Evolutionary conservation across 2,797 vertebrate species (phyloP).

Genomic region (Neopelma chrysocephalum): DNA sequence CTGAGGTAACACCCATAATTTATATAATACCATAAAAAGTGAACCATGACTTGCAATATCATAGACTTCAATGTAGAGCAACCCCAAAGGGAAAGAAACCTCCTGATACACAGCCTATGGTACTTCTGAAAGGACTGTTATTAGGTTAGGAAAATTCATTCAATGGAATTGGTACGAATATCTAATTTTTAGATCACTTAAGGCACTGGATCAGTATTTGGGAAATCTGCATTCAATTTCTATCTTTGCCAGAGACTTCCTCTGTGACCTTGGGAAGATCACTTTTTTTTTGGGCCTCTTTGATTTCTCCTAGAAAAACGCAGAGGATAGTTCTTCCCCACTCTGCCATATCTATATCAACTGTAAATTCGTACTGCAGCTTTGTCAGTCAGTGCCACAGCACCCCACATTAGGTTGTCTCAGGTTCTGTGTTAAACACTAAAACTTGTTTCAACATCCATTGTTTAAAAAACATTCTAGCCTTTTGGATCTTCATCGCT

Average conservation of each 20-base stretch:
- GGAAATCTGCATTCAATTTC: not conserved
- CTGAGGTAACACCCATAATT: not conserved
- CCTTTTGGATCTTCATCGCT: not conserved
- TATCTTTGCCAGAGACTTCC: not conserved
- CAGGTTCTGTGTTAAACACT: not conserved
- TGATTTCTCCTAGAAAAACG: not conserved
- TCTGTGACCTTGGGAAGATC: not conserved
- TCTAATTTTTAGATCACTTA: slow-evolving; percentile 1
- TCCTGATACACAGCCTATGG: not conserved
- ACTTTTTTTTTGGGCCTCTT: not conserved
- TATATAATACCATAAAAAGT: not conserved
- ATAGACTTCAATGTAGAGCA: not conserved
- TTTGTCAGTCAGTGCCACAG: not conserved
- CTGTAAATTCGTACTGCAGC: not conserved
- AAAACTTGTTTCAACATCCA: not conserved
- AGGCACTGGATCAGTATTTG: not conserved
- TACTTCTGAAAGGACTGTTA: not conserved
- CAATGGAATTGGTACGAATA: not conserved
- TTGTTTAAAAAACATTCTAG: not conserved
- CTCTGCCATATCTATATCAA: not conserved
- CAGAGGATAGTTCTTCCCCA: not conserved
- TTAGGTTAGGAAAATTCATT: slow-evolving; percentile 13
- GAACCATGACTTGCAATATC: not conserved
- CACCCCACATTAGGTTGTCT: not conserved
- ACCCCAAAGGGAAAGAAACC: not conserved